Base-by-base conservation (phyloP, 2,888 invertebrate species). In the Tetrapedia diversipes region DNA sequence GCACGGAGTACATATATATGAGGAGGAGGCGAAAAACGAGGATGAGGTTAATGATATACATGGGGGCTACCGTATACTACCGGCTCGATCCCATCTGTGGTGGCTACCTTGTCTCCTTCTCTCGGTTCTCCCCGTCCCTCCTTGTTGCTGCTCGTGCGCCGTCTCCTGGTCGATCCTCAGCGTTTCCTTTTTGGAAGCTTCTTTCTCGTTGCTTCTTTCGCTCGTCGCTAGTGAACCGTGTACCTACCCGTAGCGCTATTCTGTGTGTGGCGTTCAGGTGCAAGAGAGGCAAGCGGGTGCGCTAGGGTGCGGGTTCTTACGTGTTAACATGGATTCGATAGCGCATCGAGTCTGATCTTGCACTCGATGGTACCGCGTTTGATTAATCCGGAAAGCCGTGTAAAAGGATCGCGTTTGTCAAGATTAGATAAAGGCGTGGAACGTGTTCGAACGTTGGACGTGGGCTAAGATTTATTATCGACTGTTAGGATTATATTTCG, bases 41-140 rank as follows among this genome's bases (percentile, higher is more conserved):
- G 89, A 89, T 88, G 87, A 89, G 89, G 89, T 90, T 89, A 90
- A 90, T 90, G 90, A 90, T 90, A 90, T 90, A 89, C 90, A 89
- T 80, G 82, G 86, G 84, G 85, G 88, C 89, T 89, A 89, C 89
- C 85, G 89, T 89, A 86, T 80, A 86, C 85, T 82, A 83, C 86
- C 83, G 84, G 80, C 85, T 81, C 84, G 86, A 89, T 86, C 89
- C 87, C 89, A 88, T 90, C 89, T 88, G 87, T 79, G 81, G 87
- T 79, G 81, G 84, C 82, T 79, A 84, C 82, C 77, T 79, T 79
- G 80, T 82, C 82, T 82, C 73, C 61, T 64, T 75, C 74, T 57
- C 72, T 56, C 65, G 27, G 51, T 56, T 39, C 65, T 27, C 32
- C 47, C 37, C 63, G 57, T 29, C 29, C 16, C 61, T 59, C 39